Evolutionary conservation across 1,140 invertebrate genomes (phyloP).

Genomic region (Globodera rostochiensis): DNA sequence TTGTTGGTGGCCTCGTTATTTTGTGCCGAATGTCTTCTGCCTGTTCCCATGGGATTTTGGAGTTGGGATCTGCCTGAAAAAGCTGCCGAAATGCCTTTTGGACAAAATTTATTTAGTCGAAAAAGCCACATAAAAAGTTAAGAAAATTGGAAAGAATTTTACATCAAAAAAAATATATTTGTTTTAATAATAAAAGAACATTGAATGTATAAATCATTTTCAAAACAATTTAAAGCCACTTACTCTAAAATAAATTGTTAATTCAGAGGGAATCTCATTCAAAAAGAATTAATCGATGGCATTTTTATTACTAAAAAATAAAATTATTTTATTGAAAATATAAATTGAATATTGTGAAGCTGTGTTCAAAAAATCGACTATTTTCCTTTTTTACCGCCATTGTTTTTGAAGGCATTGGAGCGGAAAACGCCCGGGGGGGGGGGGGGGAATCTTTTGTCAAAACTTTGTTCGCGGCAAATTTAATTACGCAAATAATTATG

Average conservation of each 20-base stretch:
- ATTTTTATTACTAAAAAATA: no score
- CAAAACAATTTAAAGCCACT: no score
- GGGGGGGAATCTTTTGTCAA: neutral
- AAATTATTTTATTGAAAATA: no score
- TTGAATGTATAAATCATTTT: no score
- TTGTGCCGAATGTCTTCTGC: neutral
- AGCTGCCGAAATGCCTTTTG: neutral
- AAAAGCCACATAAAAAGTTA: neutral
- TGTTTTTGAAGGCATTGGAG: neutral
- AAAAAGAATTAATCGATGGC: no score
- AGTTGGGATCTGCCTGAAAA: neutral
- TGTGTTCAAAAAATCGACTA: neutral
- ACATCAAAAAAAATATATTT: neutral
- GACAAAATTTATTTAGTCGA: constrained; percentile 1
- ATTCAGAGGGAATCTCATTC: no score
- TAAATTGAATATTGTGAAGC: no score
- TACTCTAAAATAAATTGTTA: no score
- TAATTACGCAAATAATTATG: neutral
- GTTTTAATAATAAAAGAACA: no score
- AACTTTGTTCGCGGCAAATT: neutral
- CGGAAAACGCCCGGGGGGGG: neutral
- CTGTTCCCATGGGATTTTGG: neutral
- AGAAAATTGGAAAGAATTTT: neutral
- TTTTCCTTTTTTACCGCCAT: neutral
- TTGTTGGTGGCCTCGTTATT: neutral